Evolutionary conservation across 2,888 invertebrate genomes (phyloP), one percentile per base, ranked within the genome.

Genomic region (Pollenia griseotomentosa): DNA sequence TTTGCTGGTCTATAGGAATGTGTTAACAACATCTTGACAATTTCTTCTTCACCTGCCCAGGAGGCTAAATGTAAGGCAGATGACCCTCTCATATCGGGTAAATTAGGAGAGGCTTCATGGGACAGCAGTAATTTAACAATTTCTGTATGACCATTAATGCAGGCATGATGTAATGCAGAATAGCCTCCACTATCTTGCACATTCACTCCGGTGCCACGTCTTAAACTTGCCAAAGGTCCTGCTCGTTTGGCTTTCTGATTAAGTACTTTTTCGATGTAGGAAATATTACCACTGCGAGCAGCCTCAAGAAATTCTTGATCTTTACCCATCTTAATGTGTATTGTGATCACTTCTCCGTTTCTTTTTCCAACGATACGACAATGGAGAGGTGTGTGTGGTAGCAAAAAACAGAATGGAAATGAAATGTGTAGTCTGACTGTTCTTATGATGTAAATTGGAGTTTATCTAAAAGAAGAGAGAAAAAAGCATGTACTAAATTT

Each of bases 271-370:
- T 98, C 98, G 89, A 98, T 97, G 91, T 96, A 96, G 90, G 96
- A 95, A 91, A 96, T 95, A 94, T 98, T 97, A 93, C 98, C 99
- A 94, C 96, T 97, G 92, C 98, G 96, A 90, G 98, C 98, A 91
- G 98, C 99, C 93, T 99, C 98, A 94, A 99, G 95, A 94, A 99
- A 96, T 94, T 99, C 98, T 94, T 98, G 98, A 94, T 99, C 98
- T 94, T 98, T 98, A 93, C 98, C 98, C 98, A 99, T 99, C 46
- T n/a, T n/a, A 2, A 8, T 14, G 8, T 33, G 9, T 66, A 7
- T 1, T 16, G n/a, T 6, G 2, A 14, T 8, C 44, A 6, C 11
- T 48, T 51, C 19, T 23, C 16, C 5, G 16, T 71, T 6, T 14
- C 23, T 12, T 0, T n/a, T 46, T 16, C 7, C 10, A 11, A 23